Evolutionary conservation across 1,140 invertebrate species (phyloP).

Genomic region (Hypothenemus hampei): DNA sequence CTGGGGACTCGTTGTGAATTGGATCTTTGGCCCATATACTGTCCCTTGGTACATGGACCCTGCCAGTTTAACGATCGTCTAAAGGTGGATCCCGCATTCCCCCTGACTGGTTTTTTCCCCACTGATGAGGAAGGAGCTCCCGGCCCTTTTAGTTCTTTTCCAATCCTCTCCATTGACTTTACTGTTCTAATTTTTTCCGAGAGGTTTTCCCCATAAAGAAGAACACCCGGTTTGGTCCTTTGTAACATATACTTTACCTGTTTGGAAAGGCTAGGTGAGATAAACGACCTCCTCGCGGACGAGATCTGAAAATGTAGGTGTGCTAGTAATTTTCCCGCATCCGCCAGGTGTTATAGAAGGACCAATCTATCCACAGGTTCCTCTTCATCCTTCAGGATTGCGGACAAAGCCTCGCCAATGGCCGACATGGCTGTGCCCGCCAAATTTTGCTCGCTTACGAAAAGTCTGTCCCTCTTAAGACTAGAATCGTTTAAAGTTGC

Average conservation of each 20-base stretch:
- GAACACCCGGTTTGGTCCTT: not conserved
- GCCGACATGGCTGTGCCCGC: not conserved
- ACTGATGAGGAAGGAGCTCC: no score
- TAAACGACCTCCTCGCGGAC: not conserved
- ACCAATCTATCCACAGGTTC: not conserved
- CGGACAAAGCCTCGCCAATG: not conserved
- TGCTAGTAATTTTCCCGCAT: not conserved
- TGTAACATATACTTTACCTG: not conserved
- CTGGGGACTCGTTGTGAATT: no score
- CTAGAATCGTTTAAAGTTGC: not conserved
- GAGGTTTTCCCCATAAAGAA: conserved; percentile 1
- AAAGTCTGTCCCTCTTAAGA: not conserved
- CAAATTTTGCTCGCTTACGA: not conserved
- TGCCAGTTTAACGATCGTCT: no score
- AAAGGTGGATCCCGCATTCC: not conserved
- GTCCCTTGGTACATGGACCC: not conserved
- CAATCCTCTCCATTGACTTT: conserved; percentile 1
- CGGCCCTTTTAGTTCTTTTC: conserved; percentile 6
- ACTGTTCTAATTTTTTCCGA: not conserved
- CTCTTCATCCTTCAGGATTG: not conserved
- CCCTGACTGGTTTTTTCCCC: no score
- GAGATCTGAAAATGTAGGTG: not conserved
- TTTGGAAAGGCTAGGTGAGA: not conserved
- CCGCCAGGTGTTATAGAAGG: not conserved
- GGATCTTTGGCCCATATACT: not conserved